Evolutionary conservation across 2,888 invertebrate genomes (phyloP), one percentile per base, ranked within the genome.

Genomic region (Tryphoninae sp.): DNA sequence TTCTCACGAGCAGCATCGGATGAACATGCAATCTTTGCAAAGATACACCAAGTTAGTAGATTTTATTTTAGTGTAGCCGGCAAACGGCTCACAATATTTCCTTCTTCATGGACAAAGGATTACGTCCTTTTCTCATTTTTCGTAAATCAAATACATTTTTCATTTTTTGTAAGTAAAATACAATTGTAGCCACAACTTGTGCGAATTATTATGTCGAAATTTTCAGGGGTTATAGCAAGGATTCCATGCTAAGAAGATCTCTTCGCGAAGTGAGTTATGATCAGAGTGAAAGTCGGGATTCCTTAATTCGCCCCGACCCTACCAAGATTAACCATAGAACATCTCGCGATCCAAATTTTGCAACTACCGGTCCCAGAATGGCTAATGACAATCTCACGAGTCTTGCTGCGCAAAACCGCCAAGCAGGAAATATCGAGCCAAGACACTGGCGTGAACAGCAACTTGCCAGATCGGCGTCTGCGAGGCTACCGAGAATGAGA

Each of bases 391-490:
- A 83, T 68, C 84, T 85, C 55, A 78, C 81, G 79, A 83, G 78
- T 75, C 87, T 82, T 75, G 77, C 62, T 71, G 71, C 74, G 45
- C 88, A 84, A 59, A 78, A 86, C 42, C 87, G 85, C 82, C 86
- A 88, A 79, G 72, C 82, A 23, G 78, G 84, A 59, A 86, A 87
- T 59, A 78, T 80, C 16, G 82, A 62, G 4, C 42, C 79, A 75
- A 87, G 88, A 80, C 89, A 89, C 42, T 88, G 87, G 87, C 87
- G 85, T 79, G 89, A 89, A 78, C 83, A 82, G 49, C 95, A 95
- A 88, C 97, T 97, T 91, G 94, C 95, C 88, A 94, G 97, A 90
- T 97, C 97, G 71, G 96, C 97, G 11, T 97, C 97, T 91, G 97
- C 97, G 42, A 93, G 97, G 80, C 92, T 97, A 85, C 95, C 97